These are phyloP conservation scores for Chelonus insularis DNA, from an alignment of 1,140 invertebrate species.

Conservation along the genomic window DNA sequence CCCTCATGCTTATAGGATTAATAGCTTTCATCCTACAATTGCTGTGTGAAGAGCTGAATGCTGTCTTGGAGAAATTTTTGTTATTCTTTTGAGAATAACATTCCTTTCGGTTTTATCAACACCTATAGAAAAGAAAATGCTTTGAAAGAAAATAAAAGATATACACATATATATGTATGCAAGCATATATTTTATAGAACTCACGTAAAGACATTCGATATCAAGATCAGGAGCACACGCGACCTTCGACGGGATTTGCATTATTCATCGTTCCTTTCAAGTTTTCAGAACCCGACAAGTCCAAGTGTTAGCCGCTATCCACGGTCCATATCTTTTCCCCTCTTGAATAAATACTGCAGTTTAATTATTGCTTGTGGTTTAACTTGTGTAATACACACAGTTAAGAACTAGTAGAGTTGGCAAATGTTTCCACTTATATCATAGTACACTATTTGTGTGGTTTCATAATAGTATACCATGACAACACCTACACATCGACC, in stretches of 20 bases:
- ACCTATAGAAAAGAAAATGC: no score
- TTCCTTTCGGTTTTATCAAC: no score
- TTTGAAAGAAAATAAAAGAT: background rate
- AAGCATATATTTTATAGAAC: background rate
- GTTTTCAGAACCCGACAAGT: background rate
- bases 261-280: slow-evolving; percentile 13
- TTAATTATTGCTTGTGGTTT: background rate
- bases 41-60: no score
- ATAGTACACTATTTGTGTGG: background rate
- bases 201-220: slow-evolving; percentile 10
- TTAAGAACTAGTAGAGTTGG: slow-evolving; percentile 1
- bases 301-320: no score
- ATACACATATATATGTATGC: background rate
- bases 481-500: background rate
- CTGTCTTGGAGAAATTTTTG: no score
- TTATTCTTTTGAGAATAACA: no score
- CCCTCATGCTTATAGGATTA: no score
- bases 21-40: no score
- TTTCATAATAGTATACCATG: background rate
- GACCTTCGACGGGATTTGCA: slow-evolving; percentile 17
- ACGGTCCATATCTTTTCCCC: background rate
- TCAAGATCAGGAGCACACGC: slow-evolving; percentile 12
- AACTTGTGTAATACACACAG: background rate
- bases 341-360: background rate
- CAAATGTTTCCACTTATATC: slow-evolving; percentile 9